Evolutionary conservation across 2,888 invertebrate genomes (phyloP).

Genomic region (Drosophila incognita): DNA sequence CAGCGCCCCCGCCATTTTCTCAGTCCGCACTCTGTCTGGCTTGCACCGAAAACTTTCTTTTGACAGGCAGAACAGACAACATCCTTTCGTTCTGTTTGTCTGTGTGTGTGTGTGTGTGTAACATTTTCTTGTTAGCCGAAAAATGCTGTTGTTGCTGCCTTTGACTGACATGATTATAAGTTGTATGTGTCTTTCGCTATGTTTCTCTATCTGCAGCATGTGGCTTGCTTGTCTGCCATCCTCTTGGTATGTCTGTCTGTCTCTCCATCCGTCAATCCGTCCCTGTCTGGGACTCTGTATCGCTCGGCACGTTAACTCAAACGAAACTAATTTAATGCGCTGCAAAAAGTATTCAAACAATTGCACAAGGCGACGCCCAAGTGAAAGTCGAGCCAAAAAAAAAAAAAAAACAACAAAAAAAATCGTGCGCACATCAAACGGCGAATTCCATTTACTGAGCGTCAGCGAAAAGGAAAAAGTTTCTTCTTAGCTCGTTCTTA

Average conservation of each 20-base stretch:
- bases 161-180: conserved; percentile 82
- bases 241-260: conserved; percentile 21
- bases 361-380: conserved; percentile 79
- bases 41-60: conserved; percentile 53
- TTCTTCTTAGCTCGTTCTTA: conserved; percentile 44
- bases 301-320: conserved; percentile 79
- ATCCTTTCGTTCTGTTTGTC: conserved; percentile 18
- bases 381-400: conserved; percentile 57
- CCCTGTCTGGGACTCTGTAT: conserved; percentile 37
- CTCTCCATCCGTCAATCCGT: conserved; percentile 18
- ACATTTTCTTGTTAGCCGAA: conserved; percentile 65
- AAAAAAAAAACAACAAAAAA: conserved; percentile 12
- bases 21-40: conserved; percentile 33
- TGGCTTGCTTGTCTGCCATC: conserved; percentile 18
- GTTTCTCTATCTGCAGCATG: conserved; percentile 41
- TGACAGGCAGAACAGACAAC: conserved; percentile 49
- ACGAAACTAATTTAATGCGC: conserved; percentile 82
- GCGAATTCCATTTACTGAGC: conserved; percentile 78
- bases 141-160: conserved; percentile 67
- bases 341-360: conserved; percentile 81
- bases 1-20: neutral
- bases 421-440: conserved; percentile 73
- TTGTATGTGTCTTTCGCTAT: conserved; percentile 56
- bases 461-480: conserved; percentile 71
- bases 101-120: conserved; percentile 21